Evolutionary conservation across 2,888 invertebrate species (phyloP), one percentile per base, ranked within the genome.

Genomic region (Tetanocera ferruginea): DNA sequence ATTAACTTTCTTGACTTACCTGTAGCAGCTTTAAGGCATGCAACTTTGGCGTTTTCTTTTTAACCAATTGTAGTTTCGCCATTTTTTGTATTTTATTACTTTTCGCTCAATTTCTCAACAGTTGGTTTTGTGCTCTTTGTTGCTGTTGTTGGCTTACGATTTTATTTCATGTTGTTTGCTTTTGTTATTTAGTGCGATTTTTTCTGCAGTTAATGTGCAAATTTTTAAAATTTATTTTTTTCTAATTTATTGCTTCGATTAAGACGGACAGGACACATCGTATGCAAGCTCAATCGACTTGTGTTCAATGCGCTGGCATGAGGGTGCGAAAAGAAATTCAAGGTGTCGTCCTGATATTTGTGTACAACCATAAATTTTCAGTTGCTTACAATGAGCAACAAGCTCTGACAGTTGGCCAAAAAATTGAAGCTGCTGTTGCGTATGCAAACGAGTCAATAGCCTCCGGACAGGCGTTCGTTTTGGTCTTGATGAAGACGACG

Each of bases 211-310:
- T 51, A 69, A 51, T 51, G 69, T 69, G 69, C 69, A 69, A 69
- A 69, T 69, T 73, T 73, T 73, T 73, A 60, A 69, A 73, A 69
- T 66, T 60, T 37, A 66, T 72, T 67, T 34, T 49, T 67, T 84
- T 84, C 83, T 83, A 86, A 86, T 86, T 86, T 86, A 86, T 86
- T 86, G 84, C 86, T 84, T 85, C 86, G 84, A 85, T 86, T 86
- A 85, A 85, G 84, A 84, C 84, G 84, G 84, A 86, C 86, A 85
- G 85, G 57, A 60, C 43, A 43, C 11, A 43, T 43, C 43, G 43
- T 11, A 43, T 43, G 43, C 43, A 43, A 14, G 14, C 43, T 43
- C 43, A 14, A 43, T 43, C 43, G 43, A 6, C 37, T n/a, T n/a
- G n/a, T 37, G 37, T 37, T 37, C 37, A 8, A 6, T 8, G 19